These are phyloP conservation scores for Peromyscus aztecus DNA, from an alignment of 2,797 vertebrate species.

Conservation along the genomic window DNA sequence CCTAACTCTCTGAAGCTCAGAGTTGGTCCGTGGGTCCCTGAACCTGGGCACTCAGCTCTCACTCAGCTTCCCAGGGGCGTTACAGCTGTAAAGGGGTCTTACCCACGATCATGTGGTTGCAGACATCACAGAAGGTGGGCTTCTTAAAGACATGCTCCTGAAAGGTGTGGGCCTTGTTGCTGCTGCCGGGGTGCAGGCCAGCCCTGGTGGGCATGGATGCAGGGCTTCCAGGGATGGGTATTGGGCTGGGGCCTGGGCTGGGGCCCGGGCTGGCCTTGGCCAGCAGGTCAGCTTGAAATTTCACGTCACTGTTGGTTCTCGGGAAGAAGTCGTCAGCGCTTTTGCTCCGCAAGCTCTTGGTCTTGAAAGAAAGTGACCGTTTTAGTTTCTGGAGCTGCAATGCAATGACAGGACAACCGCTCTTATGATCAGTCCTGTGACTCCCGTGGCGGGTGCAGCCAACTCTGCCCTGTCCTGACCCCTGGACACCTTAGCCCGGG, in stretches of 20 bases:
- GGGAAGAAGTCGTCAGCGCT: slow-evolving; percentile 99
- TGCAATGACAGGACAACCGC: slow-evolving; percentile 80
- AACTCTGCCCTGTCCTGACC: not conserved
- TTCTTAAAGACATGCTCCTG: slow-evolving; percentile 99
- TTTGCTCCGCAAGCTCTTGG: slow-evolving; percentile 98
- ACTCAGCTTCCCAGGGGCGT: not conserved
- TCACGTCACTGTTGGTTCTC: slow-evolving; percentile 92
- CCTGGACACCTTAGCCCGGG: not conserved
- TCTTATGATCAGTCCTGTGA: slow-evolving; percentile 62
- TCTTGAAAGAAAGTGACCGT: slow-evolving; percentile 98
- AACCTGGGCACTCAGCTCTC: not conserved
- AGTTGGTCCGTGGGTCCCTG: not conserved
- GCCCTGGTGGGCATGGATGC: slow-evolving; percentile 91
- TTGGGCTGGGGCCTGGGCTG: slow-evolving; percentile 92
- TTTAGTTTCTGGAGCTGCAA: slow-evolving; percentile 98
- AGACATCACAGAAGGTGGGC: slow-evolving; percentile 98
- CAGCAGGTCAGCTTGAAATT: slow-evolving; percentile 91
- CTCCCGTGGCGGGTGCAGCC: not conserved
- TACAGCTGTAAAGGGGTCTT: slow-evolving; percentile 82
- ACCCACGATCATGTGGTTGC: slow-evolving; percentile 99
- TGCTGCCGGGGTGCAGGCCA: slow-evolving; percentile 90
- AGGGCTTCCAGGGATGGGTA: slow-evolving; percentile 87
- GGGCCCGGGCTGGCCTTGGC: slow-evolving; percentile 93
- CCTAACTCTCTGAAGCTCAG: not conserved
- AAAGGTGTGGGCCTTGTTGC: slow-evolving; percentile 93